phyloP scores from a whole-genome alignment of 1,140 invertebrate species.

The Portunus trituberculatus region DNA sequence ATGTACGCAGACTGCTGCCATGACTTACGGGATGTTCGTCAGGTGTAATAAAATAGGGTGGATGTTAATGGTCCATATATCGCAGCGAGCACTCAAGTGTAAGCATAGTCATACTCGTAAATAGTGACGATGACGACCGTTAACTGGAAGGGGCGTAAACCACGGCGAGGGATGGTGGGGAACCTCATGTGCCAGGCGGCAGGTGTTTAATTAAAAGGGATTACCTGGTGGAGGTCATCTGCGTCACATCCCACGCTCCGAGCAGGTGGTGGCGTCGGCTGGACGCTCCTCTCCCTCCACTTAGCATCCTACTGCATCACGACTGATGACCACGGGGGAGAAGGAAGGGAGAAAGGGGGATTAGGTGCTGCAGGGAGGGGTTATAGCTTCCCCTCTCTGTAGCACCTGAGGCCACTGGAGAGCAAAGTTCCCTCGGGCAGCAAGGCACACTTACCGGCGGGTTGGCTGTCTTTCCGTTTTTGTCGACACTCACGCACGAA shows the following conservation, averaged over 20 bases:
- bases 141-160: neutral
- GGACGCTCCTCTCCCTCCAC: neutral
- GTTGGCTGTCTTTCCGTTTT: no score
- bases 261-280: slow-evolving; percentile 7
- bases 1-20: no score
- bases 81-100: neutral
- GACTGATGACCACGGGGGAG: neutral
- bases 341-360: neutral
- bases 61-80: neutral
- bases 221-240: slow-evolving; percentile 31
- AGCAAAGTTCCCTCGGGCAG: no score
- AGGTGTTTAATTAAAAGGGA: slow-evolving; percentile 51
- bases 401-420: no score
- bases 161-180: neutral
- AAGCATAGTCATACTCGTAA: slow-evolving; percentile 13
- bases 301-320: neutral
- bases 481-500: no score
- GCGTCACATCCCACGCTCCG: neutral
- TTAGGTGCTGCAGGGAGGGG: neutral
- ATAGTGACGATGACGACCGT: neutral
- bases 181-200: slow-evolving; percentile 6
- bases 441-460: no score
- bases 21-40: no score
- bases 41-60: no score
- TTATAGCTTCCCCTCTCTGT: no score